Base-by-base conservation (phyloP, 2,888 invertebrate species). In the Spodoptera littoralis region DNA sequence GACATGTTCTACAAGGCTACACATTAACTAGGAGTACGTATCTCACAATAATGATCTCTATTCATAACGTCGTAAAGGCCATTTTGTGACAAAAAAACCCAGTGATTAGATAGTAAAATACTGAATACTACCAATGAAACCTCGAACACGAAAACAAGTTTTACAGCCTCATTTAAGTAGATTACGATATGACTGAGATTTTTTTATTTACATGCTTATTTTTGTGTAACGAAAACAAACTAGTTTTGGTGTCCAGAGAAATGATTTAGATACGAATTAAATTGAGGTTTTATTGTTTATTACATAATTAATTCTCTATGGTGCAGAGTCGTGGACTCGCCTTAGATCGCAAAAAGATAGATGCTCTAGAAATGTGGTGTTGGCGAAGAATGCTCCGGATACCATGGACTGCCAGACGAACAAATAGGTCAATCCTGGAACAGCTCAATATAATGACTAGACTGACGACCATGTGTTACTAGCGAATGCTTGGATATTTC, bases 91-190 rank as follows among this genome's bases (percentile, higher is more conserved):
- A 53, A 64, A 68, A 59, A 71, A 69, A 58, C 53, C 55, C 49
- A 63, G 55, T 57, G 59, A 76, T 76, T 70, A 58, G 30, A 48
- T 54, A 66, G 22, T 76, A 76, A 75, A 76, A 62, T 57, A 56
- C 43, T 59, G 53, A 57, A 69, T 70, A 56, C 56, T 50, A 48
- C 53, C 59, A 43, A 75, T 72, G 67, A 70, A 58, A 65, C 48
- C 45, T 57, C n/a, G n/a, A 12, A 50, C 44, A 41, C 56, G 78
- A 63, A 77, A 77, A 77, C 77, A 77, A 76, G 66, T 76, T 77
- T 77, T 76, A 77, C 62, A 69, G 6, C 73, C 43, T 43, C 54
- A 70, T 77, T 77, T 70, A 65, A 70, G 60, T 70, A 49, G 68
- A 73, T 76, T 57, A 76, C 65, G 51, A 47, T 62, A 72, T 62